Conservation (phyloP, 1,140 invertebrate genomes). For the Mya arenaria region DNA sequence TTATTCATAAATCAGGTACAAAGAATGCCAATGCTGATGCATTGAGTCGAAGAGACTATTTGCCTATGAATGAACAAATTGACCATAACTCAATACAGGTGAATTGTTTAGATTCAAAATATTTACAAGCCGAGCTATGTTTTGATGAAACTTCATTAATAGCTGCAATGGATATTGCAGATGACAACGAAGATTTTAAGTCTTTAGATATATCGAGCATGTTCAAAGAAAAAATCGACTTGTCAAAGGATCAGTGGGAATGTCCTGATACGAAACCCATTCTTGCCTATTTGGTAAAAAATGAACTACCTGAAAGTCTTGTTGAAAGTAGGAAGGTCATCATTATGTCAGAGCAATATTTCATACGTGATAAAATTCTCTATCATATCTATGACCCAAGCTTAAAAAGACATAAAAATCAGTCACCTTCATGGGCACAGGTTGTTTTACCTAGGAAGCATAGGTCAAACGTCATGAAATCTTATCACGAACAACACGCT, state of each 20-base stretch:
- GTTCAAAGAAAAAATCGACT: not conserved
- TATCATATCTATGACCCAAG: constrained; percentile 48
- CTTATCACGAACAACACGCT: constrained; percentile 51
- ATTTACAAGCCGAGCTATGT: no score
- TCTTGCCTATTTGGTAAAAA: constrained; percentile 19
- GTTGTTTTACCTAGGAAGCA: no score
- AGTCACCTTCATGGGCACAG: no score
- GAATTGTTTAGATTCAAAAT: no score
- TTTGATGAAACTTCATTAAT: no score
- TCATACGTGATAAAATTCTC: constrained; percentile 35
- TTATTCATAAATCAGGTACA: no score
- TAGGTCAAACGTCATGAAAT: constrained; percentile 24
- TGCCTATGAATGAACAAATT: no score
- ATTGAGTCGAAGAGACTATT: no score
- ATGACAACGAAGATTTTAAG: not conserved
- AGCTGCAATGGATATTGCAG: no score
- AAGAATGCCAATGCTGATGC: no score
- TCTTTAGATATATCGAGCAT: not conserved
- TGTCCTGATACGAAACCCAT: constrained; percentile 17
- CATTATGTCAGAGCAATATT: constrained; percentile 27
- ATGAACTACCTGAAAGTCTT: not conserved
- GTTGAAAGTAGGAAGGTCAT: not conserved
- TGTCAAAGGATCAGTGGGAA: constrained; percentile 37
- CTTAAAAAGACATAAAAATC: no score
- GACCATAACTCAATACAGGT: no score